Evolutionary conservation across 2,113 vertebrate species (phyloP), one percentile per base, ranked within the genome.

Genomic region (Ramphastos sulfuratus): DNA sequence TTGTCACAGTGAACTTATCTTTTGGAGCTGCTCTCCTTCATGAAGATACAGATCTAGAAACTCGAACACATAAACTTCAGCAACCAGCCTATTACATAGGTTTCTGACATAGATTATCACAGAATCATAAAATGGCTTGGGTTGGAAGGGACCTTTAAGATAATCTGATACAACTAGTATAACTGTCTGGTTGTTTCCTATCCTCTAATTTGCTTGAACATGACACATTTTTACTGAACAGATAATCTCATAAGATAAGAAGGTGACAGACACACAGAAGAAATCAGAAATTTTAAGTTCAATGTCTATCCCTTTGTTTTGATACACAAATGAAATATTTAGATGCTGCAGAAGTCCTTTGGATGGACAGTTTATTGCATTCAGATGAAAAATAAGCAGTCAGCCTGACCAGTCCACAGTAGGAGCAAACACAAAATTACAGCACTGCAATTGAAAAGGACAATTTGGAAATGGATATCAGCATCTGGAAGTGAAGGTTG

Each of bases 261-360:
- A 44, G 9, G 15, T 2, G 3, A 8, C 35, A 73, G 21, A 63
- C 23, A 52, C n/a, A 35, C n/a, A 80, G 28, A 39, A 80, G n/a
- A 75, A 80, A 64, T 21, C 19, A 48, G 52, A 69, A 33, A 3
- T 44, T 82, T 76, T 50, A 55, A 39, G 24, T 54, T 56, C 37
- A n/a, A 56, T 28, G 69, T 12, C 31, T 35, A 31, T 2, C 52
- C 37, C 37, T 85, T 90, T 79, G 30, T 60, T 87, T 65, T 75
- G 73, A 90, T 90, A 65, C 18, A 63, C 42, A 76, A 72, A 79
- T 15, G 30, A 58, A 75, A 54, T 37, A 69, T 72, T 88, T 80
- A 73, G 46, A 67, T 50, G 66, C 10, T 0, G 42, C 42, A 46
- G 44, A 46, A 46, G 44, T 46, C 4, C 16, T 46, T 46, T 46